These are phyloP conservation scores for Suricata suricatta DNA, from an alignment of 2,113 vertebrate genomes.

Conservation along the genomic window DNA sequence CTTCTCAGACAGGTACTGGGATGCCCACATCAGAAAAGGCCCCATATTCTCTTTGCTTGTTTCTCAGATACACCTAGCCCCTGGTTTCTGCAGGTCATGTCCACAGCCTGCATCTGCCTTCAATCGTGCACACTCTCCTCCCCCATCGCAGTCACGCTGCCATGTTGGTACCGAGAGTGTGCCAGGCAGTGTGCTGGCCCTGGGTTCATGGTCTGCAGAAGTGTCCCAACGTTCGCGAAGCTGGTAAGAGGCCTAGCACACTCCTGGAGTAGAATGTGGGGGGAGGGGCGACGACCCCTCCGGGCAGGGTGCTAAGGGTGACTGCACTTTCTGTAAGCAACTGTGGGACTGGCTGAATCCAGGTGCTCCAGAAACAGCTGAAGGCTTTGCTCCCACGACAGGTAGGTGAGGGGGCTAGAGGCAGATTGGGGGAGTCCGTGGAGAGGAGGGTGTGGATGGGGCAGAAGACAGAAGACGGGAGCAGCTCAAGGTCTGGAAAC, in stretches of 20 bases:
- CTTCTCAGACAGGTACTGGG: conserved; percentile 92
- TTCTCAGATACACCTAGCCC: background rate
- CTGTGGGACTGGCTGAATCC: background rate
- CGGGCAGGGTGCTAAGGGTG: background rate
- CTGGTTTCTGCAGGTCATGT: background rate
- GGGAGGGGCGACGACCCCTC: background rate
- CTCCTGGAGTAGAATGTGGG: background rate
- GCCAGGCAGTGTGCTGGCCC: no score
- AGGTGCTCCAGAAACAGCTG: background rate
- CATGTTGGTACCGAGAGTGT: rapidly evolving
- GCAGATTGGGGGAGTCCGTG: background rate
- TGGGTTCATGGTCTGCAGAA: background rate
- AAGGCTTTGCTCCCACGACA: background rate
- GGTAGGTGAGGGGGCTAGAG: background rate
- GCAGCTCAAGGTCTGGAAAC: background rate
- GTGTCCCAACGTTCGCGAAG: background rate
- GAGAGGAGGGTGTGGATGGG: no score
- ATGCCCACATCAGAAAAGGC: background rate
- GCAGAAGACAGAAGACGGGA: background rate
- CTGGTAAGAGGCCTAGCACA: background rate
- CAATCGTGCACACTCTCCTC: background rate
- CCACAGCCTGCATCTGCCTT: background rate
- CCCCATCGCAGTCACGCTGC: background rate
- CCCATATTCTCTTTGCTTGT: background rate
- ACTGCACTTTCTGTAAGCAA: background rate